A percentile compares a stretch with the other conserved stretches of the same genome.
phyloP scores from a whole-genome alignment of 1,140 invertebrate species.

The Zophobas morio region DNA sequence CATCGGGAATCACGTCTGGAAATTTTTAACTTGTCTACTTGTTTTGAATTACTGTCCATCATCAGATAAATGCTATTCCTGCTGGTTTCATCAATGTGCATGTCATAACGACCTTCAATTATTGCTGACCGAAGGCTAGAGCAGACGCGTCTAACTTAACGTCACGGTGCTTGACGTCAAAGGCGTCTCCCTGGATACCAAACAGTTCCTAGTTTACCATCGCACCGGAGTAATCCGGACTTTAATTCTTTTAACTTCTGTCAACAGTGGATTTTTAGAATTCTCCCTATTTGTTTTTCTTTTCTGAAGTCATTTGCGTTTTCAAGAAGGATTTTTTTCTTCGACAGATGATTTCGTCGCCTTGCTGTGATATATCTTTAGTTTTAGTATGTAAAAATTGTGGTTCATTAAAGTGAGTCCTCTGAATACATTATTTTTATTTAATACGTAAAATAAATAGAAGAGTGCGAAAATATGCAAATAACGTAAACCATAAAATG shows the following conservation, averaged over 20 bases:
- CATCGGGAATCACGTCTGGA: background rate
- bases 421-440: no score
- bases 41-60: conserved; percentile 17
- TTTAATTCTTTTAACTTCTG: conserved; percentile 42
- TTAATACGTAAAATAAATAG: no score
- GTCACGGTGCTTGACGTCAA: conserved; percentile 46
- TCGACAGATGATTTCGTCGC: no score
- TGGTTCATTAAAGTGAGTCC: no score
- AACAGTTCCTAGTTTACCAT: conserved; percentile 47
- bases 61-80: conserved; percentile 15
- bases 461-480: no score
- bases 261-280: conserved; percentile 28
- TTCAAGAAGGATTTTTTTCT: background rate
- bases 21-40: background rate
- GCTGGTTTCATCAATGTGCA: conserved; percentile 15
- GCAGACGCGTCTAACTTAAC: conserved; percentile 28
- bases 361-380: no score
- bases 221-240: conserved; percentile 38
- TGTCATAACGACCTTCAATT: conserved; percentile 39
- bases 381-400: no score
- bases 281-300: conserved; percentile 8
- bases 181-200: conserved; percentile 47
- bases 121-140: conserved; percentile 36
- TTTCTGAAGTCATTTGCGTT: background rate
- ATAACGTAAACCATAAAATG: no score